A percentile compares a stretch with the other conserved stretches of the same genome.
Conservation (phyloP, 2,113 vertebrate genomes). For the Phainopepla nitens region DNA sequence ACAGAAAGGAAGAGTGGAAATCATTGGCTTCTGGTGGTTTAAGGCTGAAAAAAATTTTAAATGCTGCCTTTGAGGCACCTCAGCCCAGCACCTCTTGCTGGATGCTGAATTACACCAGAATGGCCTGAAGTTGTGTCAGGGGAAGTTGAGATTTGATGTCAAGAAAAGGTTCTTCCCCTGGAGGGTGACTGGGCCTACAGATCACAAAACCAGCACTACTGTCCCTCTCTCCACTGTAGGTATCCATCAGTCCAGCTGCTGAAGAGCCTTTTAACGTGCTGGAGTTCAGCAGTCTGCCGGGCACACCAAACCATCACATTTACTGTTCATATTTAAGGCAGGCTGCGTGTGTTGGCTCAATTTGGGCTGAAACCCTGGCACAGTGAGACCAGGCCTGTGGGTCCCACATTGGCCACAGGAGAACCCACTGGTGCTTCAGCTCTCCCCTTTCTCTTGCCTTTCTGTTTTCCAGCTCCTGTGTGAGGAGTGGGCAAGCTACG, state of each 20-base stretch:
- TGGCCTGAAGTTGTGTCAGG: background rate
- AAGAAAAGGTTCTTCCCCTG: background rate
- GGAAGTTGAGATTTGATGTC: background rate
- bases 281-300: background rate
- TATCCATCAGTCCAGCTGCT: background rate
- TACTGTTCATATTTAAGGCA: background rate
- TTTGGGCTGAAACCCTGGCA: background rate
- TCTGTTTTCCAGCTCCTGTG: constrained; percentile 82
- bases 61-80: background rate
- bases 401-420: background rate
- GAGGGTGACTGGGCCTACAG: accelerated
- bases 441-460: background rate
- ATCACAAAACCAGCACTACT: background rate
- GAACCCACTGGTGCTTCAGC: background rate
- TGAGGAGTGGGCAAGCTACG: constrained; percentile 94
- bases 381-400: accelerated
- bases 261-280: background rate
- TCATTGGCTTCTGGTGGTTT: background rate
- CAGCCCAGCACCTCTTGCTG: background rate
- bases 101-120: background rate
- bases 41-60: background rate
- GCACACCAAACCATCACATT: background rate
- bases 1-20: background rate
- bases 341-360: accelerated
- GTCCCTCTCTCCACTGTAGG: background rate